phyloP scores from a whole-genome alignment of 2,113 vertebrate species.

The Crotalus helleri region DNA sequence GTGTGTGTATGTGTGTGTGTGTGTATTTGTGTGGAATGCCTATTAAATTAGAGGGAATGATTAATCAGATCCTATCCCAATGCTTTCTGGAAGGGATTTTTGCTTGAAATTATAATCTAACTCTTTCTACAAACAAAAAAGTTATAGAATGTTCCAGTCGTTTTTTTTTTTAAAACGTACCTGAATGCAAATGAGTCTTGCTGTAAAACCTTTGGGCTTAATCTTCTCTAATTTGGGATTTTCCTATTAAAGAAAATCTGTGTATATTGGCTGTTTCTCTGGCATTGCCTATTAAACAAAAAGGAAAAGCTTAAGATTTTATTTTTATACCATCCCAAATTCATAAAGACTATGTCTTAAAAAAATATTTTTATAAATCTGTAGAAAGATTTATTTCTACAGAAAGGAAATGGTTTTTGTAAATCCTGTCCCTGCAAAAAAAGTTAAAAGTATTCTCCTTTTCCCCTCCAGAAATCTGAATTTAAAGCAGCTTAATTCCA shows the following conservation, averaged over 20 bases:
- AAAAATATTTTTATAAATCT: background rate
- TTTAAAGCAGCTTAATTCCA: background rate
- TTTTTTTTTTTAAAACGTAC: background rate
- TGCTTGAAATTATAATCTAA: background rate
- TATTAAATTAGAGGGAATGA: background rate
- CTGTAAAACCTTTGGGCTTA: background rate
- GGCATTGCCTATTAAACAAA: background rate
- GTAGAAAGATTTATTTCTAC: background rate
- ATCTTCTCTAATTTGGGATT: background rate
- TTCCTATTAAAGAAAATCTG: background rate
- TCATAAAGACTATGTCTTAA: background rate
- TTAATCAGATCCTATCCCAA: background rate
- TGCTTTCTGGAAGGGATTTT: background rate
- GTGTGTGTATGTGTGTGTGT: background rate
- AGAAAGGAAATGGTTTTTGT: background rate
- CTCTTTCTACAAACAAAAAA: background rate
- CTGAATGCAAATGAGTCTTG: background rate
- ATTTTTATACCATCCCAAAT: background rate
- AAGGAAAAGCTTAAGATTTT: background rate
- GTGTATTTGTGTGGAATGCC: background rate
- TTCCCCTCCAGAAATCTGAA: background rate
- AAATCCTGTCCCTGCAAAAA: background rate
- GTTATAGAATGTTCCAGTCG: background rate
- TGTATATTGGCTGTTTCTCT: background rate
- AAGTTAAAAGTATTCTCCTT: background rate